phyloP scores from a whole-genome alignment of 2,797 vertebrate genomes.

The Pampus argenteus region DNA sequence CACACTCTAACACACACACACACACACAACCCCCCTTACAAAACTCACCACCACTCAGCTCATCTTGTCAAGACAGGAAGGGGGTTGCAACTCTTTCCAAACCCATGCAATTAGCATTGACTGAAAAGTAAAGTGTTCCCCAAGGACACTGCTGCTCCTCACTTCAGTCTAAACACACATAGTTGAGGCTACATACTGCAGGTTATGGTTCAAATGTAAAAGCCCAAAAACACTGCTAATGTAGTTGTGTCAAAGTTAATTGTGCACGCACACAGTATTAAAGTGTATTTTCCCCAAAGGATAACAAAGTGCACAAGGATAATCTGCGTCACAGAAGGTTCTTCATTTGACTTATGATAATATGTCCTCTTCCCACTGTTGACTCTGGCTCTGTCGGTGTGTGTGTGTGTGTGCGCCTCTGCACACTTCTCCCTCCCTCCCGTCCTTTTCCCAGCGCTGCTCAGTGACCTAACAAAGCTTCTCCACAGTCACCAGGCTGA shows the following conservation, averaged over 20 bases:
- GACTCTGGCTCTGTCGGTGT: slow-evolving; percentile 28
- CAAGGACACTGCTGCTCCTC: slow-evolving; percentile 64
- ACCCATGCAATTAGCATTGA: slow-evolving; percentile 56
- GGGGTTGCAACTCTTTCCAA: slow-evolving; percentile 50
- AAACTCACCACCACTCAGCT: slow-evolving; percentile 41
- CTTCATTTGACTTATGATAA: slow-evolving; percentile 47
- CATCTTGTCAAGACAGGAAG: slow-evolving; percentile 54
- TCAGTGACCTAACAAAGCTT: slow-evolving; percentile 75
- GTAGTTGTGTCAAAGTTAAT: not conserved
- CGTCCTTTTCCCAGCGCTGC: slow-evolving; percentile 44
- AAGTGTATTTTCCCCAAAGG: slow-evolving; percentile 5
- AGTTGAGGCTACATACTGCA: slow-evolving; percentile 38
- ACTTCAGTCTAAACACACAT: slow-evolving; percentile 61
- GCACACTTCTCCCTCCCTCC: slow-evolving; percentile 9
- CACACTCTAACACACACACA: slow-evolving; percentile 8
- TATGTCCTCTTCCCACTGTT: slow-evolving; percentile 34
- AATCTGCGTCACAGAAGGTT: slow-evolving; percentile 19
- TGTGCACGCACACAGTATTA: not conserved
- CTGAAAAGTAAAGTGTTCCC: slow-evolving; percentile 64
- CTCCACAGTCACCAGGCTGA: slow-evolving; percentile 74
- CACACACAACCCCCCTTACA: slow-evolving; percentile 19
- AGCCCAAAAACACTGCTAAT: slow-evolving; percentile 17
- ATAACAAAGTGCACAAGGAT: slow-evolving; percentile 10
- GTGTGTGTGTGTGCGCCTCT: slow-evolving; percentile 11
- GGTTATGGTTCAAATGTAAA: slow-evolving; percentile 34